Evolutionary conservation across 2,797 vertebrate genomes (phyloP).

Genomic region (Triplophysa yarkandensis): DNA sequence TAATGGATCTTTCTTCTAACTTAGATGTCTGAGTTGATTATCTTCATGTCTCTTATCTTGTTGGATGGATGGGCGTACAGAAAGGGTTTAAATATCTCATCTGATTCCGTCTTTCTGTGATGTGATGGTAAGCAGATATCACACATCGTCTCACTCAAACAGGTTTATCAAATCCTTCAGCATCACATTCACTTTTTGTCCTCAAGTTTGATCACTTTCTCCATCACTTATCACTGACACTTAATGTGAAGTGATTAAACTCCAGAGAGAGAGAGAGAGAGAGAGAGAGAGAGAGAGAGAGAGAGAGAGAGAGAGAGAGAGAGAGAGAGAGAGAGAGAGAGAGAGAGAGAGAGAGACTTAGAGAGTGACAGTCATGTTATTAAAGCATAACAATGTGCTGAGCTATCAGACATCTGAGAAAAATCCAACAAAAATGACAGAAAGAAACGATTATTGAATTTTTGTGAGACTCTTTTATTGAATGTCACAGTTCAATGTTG

Average conservation of each 20-base stretch:
- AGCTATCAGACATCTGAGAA: too few relatives aligned
- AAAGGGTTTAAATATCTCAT: slow-evolving; percentile 75
- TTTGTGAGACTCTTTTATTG: too few relatives aligned
- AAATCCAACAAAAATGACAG: too few relatives aligned
- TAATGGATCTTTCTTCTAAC: slow-evolving; percentile 63
- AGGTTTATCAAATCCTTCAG: neutral
- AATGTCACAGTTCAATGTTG: too few relatives aligned
- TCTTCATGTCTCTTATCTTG: slow-evolving; percentile 79
- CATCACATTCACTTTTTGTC: slow-evolving; percentile 19
- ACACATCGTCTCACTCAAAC: neutral
- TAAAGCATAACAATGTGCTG: too few relatives aligned
- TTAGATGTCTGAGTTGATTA: slow-evolving; percentile 79
- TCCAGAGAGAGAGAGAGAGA: slow-evolving; percentile 71
- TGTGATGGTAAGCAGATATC: slow-evolving; percentile 35
- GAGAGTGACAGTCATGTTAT: too few relatives aligned
- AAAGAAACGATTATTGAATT: too few relatives aligned
- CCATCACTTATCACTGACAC: slow-evolving; percentile 79
- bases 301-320: slow-evolving; percentile 68
- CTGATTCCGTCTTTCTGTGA: slow-evolving; percentile 43
- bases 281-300: slow-evolving; percentile 64
- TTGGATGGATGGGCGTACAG: slow-evolving; percentile 70
- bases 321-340: slow-evolving; percentile 67
- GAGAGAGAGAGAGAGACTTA: slow-evolving; percentile 68
- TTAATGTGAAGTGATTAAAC: slow-evolving; percentile 83
- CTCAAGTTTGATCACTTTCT: slow-evolving; percentile 79